phyloP scores from a whole-genome alignment of 2,888 invertebrate species.

The Lepas anatifera region DNA sequence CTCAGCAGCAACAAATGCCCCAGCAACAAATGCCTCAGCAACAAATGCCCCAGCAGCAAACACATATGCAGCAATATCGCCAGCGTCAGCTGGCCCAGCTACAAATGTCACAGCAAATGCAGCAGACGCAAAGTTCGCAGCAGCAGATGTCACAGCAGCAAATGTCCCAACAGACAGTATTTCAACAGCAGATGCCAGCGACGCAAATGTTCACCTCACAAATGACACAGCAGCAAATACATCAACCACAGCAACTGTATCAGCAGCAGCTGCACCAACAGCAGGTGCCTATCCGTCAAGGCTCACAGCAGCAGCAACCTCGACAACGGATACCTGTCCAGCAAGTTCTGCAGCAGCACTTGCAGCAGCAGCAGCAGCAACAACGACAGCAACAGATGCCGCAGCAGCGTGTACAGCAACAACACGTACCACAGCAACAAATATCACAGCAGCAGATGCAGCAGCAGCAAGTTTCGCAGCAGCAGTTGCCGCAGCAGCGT shows the following conservation, averaged over 20 bases:
- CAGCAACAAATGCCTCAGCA: background rate
- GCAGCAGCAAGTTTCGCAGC: background rate
- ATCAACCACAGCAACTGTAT: background rate
- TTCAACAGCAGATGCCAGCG: background rate
- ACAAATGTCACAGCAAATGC: background rate
- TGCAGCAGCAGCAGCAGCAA: background rate
- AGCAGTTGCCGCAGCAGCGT: background rate
- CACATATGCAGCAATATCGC: too few relatives aligned
- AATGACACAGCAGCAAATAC: background rate
- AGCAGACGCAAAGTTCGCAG: background rate
- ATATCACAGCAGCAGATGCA: background rate
- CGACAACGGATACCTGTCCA: background rate
- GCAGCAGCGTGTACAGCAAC: background rate
- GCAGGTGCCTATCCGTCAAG: background rate
- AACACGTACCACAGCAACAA: background rate
- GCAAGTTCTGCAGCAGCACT: background rate
- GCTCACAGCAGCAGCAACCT: background rate
- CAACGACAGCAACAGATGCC: background rate
- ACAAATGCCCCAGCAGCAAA: background rate
- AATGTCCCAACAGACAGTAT: background rate
- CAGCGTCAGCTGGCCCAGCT: background rate
- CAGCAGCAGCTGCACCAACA: background rate
- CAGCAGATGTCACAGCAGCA: background rate
- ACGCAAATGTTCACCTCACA: background rate
- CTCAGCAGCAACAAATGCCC: background rate